A percentile compares a stretch with the other conserved stretches of the same genome.
phyloP scores from a whole-genome alignment of 2,888 invertebrate species.

The Ophonus ardosiacus region DNA sequence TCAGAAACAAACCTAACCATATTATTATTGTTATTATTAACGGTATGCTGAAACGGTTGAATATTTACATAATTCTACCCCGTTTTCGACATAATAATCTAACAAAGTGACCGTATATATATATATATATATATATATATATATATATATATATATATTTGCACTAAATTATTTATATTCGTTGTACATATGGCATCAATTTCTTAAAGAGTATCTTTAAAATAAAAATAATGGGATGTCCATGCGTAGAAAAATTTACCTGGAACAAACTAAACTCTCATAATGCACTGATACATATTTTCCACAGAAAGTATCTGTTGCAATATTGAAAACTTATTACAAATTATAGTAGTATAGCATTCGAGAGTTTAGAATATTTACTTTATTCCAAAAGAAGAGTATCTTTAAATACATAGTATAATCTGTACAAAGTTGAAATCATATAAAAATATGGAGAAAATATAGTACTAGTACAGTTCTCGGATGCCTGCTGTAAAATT shows the following conservation, averaged over 20 bases:
- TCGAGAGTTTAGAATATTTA: constrained; percentile 32
- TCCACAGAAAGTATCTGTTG: not conserved
- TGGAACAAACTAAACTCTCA: constrained; percentile 24
- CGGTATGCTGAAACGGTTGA: no score
- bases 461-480: constrained; percentile 46
- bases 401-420: constrained; percentile 50
- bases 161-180: constrained; percentile 47
- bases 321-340: not conserved
- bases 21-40: no score
- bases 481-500: constrained; percentile 45
- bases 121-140: constrained; percentile 30
- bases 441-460: constrained; percentile 57
- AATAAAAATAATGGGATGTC: constrained; percentile 49
- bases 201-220: constrained; percentile 53
- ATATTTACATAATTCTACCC: no score
- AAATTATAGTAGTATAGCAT: constrained; percentile 21
- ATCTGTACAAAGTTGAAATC: constrained; percentile 58
- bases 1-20: no score
- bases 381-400: constrained; percentile 39
- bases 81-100: not conserved
- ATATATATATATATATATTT: not conserved
- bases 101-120: constrained; percentile 25
- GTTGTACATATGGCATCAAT: constrained; percentile 59
- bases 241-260: constrained; percentile 22
- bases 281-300: not conserved